A percentile compares a stretch with the other conserved stretches of the same genome.
Evolutionary conservation across 2,888 invertebrate genomes (phyloP).

Genomic region (Polylopha cassiicola): DNA sequence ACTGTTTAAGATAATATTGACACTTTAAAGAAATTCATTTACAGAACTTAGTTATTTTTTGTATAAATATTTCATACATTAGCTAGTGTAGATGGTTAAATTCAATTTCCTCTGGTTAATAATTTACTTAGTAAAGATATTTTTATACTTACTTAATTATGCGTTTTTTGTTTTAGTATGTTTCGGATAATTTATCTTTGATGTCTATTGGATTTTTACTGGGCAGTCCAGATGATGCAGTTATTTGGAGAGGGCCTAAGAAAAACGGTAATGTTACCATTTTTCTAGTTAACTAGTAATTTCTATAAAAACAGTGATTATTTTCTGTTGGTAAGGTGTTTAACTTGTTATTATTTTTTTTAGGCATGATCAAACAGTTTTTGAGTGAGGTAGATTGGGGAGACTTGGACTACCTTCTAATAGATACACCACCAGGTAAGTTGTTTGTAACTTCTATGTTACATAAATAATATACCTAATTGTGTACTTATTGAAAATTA

Average conservation of each 20-base stretch:
- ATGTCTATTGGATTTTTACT: slow-evolving; percentile 98
- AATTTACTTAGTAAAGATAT: not conserved
- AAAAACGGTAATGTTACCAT: slow-evolving; percentile 98
- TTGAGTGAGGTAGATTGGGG: slow-evolving; percentile 98
- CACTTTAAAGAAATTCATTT: no score
- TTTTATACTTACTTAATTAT: slow-evolving; percentile 1
- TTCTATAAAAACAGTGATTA: not conserved
- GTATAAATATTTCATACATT: no score
- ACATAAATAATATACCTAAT: not conserved
- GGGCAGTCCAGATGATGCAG: slow-evolving; percentile 91
- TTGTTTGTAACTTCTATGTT: not conserved
- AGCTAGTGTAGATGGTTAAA: no score
- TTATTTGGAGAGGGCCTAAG: slow-evolving; percentile 99
- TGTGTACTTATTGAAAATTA: no score
- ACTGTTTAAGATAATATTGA: no score
- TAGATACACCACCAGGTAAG: slow-evolving; percentile 95
- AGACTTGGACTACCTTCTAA: slow-evolving; percentile 89
- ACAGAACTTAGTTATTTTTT: no score
- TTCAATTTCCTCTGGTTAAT: not conserved
- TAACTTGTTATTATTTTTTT: slow-evolving; percentile 23
- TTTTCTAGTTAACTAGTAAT: no score
- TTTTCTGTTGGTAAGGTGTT: not conserved
- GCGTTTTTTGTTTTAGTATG: slow-evolving; percentile 78
- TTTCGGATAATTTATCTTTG: slow-evolving; percentile 95
- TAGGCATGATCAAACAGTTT: slow-evolving; percentile 96